A percentile compares a stretch with the other conserved stretches of the same genome.
Conservation (phyloP, 2,797 vertebrate species). For the Mormyrops boulengeri region DNA sequence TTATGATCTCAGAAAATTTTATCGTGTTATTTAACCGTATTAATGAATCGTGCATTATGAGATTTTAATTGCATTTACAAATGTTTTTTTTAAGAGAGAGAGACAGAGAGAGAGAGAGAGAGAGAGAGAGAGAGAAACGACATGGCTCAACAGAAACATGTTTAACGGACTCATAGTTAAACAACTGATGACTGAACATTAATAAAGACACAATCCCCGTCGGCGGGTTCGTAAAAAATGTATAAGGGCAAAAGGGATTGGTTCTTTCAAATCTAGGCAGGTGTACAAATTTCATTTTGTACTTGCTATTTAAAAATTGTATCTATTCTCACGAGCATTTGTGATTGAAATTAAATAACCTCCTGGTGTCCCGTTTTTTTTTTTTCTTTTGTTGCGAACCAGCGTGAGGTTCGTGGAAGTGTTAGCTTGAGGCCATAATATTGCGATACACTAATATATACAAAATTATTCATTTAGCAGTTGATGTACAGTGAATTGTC, state of each 20-base stretch:
- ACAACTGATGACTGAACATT: slow-evolving; percentile 34
- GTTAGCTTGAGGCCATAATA: slow-evolving; percentile 69
- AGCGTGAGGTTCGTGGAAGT: slow-evolving; percentile 62
- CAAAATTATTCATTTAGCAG: slow-evolving; percentile 79
- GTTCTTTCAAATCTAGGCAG: slow-evolving; percentile 32
- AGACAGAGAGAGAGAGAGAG: neutral
- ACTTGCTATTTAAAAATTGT: slow-evolving; percentile 50
- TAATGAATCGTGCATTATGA: slow-evolving; percentile 63
- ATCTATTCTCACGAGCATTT: slow-evolving; percentile 55
- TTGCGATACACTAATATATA: slow-evolving; percentile 71
- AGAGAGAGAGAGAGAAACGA: neutral
- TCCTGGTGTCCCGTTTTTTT: slow-evolving; percentile 63
- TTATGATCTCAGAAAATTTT: slow-evolving; percentile 63
- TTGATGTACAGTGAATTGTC: slow-evolving; percentile 73
- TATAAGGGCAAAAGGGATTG: slow-evolving; percentile 26
- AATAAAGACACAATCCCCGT: slow-evolving; percentile 28
- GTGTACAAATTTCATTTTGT: slow-evolving; percentile 50
- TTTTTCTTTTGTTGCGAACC: slow-evolving; percentile 67
- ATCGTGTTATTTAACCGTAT: slow-evolving; percentile 55
- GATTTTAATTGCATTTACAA: slow-evolving; percentile 60
- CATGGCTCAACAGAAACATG: slow-evolving; percentile 19
- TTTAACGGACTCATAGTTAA: slow-evolving; percentile 46
- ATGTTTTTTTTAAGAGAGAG: slow-evolving; percentile 31
- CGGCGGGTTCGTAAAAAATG: slow-evolving; percentile 34
- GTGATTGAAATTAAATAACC: slow-evolving; percentile 70